phyloP scores from a whole-genome alignment of 2,797 vertebrate species.

The Anguilla marmorata region DNA sequence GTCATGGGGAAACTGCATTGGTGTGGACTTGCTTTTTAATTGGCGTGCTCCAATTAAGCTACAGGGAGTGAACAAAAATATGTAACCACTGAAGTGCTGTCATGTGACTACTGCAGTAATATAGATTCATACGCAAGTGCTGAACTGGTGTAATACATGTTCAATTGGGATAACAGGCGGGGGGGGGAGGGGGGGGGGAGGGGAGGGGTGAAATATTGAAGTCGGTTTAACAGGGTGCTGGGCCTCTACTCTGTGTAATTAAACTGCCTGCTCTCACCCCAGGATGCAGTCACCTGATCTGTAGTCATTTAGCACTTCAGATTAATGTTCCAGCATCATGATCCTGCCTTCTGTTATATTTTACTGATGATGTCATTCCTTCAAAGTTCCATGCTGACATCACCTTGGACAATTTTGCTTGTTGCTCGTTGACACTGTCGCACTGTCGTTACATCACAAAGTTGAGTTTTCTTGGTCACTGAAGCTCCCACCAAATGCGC shows the following conservation, averaged over 20 bases:
- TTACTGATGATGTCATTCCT: not conserved
- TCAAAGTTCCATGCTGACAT: not conserved
- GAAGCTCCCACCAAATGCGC: not conserved
- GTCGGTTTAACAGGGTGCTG: not conserved
- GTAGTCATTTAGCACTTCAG: not conserved
- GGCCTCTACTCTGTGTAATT: not conserved
- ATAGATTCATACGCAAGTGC: not conserved
- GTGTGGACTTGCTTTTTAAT: not conserved
- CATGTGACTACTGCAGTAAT: not conserved
- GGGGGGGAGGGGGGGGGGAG: too few relatives aligned
- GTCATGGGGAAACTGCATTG: not conserved
- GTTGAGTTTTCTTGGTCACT: not conserved
- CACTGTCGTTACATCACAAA: not conserved
- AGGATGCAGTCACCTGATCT: not conserved
- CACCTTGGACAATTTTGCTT: not conserved
- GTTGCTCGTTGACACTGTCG: too few relatives aligned
- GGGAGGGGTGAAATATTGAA: not conserved
- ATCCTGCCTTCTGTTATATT: not conserved
- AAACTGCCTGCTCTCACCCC: not conserved
- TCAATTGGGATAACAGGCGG: not conserved
- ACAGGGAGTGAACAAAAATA: not conserved
- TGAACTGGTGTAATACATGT: not conserved
- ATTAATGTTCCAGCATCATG: not conserved
- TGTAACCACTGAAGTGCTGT: not conserved
- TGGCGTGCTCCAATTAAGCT: not conserved